phyloP scores from a whole-genome alignment of 2,113 vertebrate genomes.

The Cairina moschata region DNA sequence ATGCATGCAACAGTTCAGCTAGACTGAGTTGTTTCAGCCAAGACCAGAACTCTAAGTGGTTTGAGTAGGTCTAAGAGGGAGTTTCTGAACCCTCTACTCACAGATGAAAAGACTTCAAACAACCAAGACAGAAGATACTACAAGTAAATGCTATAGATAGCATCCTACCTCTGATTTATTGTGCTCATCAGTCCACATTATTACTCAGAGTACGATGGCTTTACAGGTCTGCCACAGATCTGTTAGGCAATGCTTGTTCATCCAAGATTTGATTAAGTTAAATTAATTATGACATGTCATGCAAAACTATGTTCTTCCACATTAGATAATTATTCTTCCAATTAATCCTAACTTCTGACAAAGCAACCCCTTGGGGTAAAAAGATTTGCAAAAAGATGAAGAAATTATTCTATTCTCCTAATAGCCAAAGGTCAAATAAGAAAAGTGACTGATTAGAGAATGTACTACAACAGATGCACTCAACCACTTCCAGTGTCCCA shows the following conservation, averaged over 20 bases:
- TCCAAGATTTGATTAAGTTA: neutral
- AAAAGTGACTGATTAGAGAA: neutral
- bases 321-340: neutral
- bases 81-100: neutral
- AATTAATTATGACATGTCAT: neutral
- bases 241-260: neutral
- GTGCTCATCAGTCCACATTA: neutral
- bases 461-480: neutral
- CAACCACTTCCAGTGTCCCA: neutral
- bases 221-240: neutral
- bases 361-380: neutral
- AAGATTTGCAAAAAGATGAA: neutral
- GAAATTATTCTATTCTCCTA: neutral
- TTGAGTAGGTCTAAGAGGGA: neutral
- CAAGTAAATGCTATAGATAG: neutral
- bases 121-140: neutral
- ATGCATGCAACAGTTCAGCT: neutral
- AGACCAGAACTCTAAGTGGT: neutral
- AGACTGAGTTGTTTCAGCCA: neutral
- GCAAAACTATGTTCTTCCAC: neutral
- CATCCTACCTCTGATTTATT: neutral
- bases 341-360: neutral
- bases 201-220: neutral
- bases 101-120: neutral
- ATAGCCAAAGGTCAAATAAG: neutral